Conservation (phyloP, 2,113 vertebrate species). For the Eleginops maclovinus region DNA sequence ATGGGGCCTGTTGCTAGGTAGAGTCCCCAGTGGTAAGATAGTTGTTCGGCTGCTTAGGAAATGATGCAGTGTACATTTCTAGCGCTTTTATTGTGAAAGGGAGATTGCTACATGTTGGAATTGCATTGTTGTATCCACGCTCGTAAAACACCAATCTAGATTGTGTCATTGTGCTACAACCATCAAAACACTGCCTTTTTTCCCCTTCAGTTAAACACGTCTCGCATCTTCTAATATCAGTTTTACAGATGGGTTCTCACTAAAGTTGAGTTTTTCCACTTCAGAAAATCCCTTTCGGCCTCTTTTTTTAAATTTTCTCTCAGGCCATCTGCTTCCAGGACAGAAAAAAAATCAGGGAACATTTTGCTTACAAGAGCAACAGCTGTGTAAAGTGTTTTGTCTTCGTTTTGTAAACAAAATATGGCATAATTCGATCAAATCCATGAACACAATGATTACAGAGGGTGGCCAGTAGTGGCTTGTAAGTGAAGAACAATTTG, state of each 20-base stretch:
- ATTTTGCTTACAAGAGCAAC: conserved; percentile 16
- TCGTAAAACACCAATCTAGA: too few relatives aligned
- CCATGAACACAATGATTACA: not conserved
- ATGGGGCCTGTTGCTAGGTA: too few relatives aligned
- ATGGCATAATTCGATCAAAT: not conserved
- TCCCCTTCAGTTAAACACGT: not conserved
- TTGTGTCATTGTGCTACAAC: too few relatives aligned
- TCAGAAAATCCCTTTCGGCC: not conserved
- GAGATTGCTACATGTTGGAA: too few relatives aligned
- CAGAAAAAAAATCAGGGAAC: not conserved
- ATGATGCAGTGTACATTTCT: too few relatives aligned
- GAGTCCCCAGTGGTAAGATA: too few relatives aligned
- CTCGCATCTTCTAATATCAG: not conserved
- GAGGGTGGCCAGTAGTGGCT: not conserved
- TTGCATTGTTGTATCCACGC: too few relatives aligned
- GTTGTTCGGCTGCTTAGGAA: too few relatives aligned
- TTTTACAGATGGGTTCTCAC: not conserved
- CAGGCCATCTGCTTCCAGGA: conserved; percentile 24
- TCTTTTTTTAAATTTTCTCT: conserved; percentile 12
- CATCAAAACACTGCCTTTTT: too few relatives aligned
- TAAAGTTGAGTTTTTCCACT: conserved; percentile 8
- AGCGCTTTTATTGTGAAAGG: too few relatives aligned
- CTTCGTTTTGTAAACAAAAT: not conserved
- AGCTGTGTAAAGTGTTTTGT: not conserved
- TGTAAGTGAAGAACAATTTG: not conserved